phyloP scores from a whole-genome alignment of 2,113 vertebrate species.

The Boulengeromyrus knoepffleri region DNA sequence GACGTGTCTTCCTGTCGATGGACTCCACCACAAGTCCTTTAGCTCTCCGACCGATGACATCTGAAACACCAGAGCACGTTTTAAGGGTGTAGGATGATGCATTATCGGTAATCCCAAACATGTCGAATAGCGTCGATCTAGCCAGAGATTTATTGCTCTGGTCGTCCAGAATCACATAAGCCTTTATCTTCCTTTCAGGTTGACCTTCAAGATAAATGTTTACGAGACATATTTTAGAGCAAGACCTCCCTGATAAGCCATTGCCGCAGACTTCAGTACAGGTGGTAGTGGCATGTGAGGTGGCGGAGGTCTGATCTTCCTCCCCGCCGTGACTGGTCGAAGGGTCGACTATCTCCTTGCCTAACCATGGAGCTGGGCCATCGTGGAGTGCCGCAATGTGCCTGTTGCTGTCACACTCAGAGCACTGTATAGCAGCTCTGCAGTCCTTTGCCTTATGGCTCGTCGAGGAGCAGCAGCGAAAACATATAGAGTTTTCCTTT shows the following conservation, averaged over 20 bases:
- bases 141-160: constrained; percentile 13
- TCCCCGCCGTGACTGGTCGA: not conserved
- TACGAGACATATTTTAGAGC: not conserved
- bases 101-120: not conserved
- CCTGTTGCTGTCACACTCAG: not conserved
- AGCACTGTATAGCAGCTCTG: not conserved
- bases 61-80: not conserved
- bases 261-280: not conserved
- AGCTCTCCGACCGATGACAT: not conserved
- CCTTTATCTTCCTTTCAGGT: not conserved
- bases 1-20: not conserved
- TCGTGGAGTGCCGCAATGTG: not conserved
- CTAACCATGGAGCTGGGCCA: not conserved
- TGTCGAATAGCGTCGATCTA: not conserved
- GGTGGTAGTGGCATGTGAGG: not conserved
- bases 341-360: not conserved
- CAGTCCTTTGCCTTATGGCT: not conserved
- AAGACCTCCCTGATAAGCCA: not conserved
- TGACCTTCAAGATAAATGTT: no score
- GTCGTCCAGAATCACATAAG: not conserved
- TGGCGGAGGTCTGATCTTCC: not conserved
- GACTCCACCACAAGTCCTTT: not conserved
- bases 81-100: not conserved
- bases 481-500: not conserved
- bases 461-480: not conserved